These are phyloP conservation scores for Ancistrus triradiatus DNA, from an alignment of 2,113 vertebrate species.

Conservation along the genomic window DNA sequence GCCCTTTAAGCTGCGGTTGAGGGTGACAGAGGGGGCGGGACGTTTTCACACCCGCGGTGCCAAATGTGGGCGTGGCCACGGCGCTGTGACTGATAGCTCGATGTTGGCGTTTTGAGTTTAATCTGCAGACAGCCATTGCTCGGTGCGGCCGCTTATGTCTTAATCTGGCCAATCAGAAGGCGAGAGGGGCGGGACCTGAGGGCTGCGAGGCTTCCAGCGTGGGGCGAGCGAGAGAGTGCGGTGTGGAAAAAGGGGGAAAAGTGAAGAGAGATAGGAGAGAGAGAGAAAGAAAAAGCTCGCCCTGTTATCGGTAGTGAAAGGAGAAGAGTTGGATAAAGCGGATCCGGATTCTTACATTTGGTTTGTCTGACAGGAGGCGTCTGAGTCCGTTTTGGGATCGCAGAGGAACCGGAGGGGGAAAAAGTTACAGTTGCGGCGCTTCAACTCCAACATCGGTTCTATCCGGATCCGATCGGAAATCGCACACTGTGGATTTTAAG, in stretches of 20 bases:
- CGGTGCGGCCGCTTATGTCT: conserved; percentile 14
- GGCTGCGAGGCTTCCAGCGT: conserved; percentile 79
- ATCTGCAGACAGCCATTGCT: conserved; percentile 51
- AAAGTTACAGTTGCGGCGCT: background rate
- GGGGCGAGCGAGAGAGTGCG: conserved; percentile 67
- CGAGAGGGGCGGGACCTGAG: conserved; percentile 52
- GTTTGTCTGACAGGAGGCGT: conserved; percentile 44
- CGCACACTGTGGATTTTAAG: too few relatives aligned
- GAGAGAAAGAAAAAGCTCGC: background rate
- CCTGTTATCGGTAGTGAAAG: conserved; percentile 4
- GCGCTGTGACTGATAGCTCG: conserved; percentile 69
- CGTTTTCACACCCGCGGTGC: conserved; percentile 89
- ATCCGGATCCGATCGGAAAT: too few relatives aligned
- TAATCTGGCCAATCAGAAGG: conserved; percentile 53
- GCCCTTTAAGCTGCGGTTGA: conserved; percentile 76
- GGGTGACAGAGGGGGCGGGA: conserved; percentile 61
- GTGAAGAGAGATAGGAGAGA: conserved; percentile 30
- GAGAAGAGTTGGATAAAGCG: conserved; percentile 51
- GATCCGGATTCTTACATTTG: conserved; percentile 43
- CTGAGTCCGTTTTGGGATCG: too few relatives aligned
- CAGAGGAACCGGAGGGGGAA: too few relatives aligned
- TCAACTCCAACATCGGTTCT: too few relatives aligned
- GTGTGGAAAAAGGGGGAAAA: conserved; percentile 56
- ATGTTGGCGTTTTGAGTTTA: conserved; percentile 11
- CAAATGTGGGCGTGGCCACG: conserved; percentile 69